Base-by-base conservation (phyloP, 2,888 invertebrate species). In the Troides aeacus region DNA sequence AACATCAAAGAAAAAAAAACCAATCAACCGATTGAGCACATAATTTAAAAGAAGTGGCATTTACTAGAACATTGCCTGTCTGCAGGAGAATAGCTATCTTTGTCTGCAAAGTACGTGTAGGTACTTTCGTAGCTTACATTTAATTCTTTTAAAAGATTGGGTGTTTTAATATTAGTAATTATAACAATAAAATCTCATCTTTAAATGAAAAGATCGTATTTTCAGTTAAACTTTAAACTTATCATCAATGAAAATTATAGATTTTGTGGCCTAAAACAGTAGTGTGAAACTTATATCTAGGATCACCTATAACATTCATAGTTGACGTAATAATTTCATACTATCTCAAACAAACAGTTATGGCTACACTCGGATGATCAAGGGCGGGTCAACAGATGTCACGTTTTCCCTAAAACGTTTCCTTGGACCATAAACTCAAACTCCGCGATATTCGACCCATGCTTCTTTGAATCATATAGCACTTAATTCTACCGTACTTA, bases 61-160 rank as follows among this genome's bases (percentile, higher is more conserved):
- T 84, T 84, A 84, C 77, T 75, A 84, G 84, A 82, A 77, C 84
- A 79, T 85, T 84, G 85, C 79, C 81, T 84, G 85, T 85, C 85
- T 86, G 84, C 75, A 69, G 72, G 74, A 72, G 72, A 74, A 70
- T 71, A 71, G 73, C 72, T 69, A 70, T 69, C 72, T 70, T 73
- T 74, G 77, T 77, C 74, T 74, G 73, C 71, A 71, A 65, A 68
- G 64, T 72, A 75, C 69, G 69, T 71, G 71, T 73, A 70, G 70
- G 62, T 71, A 73, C 72, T 67, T 75, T 74, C 68, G 66, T 64
- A 72, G 66, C 66, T 68, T 67, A 70, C 73, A 66, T 74, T 74
- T 67, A 71, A 64, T 71, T 72, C 62, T 58, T 62, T 68, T 68
- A 69, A 69, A 60, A 66, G 72, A 66, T 66, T 68, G 66, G 62